These are phyloP conservation scores for Mesoclemmys tuberculata DNA, from an alignment of 2,113 vertebrate species.

Conservation along the genomic window DNA sequence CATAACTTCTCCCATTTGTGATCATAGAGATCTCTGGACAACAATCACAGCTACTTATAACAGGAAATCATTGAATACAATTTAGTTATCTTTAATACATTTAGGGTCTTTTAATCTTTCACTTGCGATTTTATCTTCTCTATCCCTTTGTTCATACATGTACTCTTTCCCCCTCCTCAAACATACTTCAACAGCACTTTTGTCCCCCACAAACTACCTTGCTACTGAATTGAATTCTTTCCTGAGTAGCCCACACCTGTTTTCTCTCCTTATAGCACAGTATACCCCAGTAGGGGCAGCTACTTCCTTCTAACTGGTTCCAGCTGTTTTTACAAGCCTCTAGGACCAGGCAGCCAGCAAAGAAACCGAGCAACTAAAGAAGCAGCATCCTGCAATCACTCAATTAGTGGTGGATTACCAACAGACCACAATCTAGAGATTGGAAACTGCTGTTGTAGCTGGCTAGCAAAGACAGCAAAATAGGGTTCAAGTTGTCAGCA, in stretches of 20 bases:
- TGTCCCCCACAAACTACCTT: not conserved
- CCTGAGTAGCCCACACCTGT: not conserved
- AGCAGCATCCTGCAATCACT: not conserved
- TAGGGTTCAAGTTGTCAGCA: not conserved
- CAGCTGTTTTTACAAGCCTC: not conserved
- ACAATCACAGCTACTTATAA: not conserved
- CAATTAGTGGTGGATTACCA: not conserved
- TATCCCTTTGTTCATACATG: no score
- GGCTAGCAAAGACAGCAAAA: not conserved
- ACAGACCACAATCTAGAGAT: not conserved
- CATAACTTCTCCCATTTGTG: not conserved
- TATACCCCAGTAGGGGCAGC: fast-evolving
- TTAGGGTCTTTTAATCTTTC: not conserved
- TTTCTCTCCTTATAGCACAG: not conserved
- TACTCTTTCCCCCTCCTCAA: no score
- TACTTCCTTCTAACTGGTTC: not conserved
- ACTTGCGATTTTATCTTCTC: no score
- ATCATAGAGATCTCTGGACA: not conserved
- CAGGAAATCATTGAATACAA: not conserved
- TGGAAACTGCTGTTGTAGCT: not conserved
- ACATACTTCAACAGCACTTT: no score
- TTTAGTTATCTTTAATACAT: not conserved
- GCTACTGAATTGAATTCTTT: not conserved
- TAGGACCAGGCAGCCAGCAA: fast-evolving
- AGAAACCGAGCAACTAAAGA: not conserved